These are phyloP conservation scores for Pseudorectes ferrugineus DNA, from an alignment of 2,113 vertebrate genomes.

Conservation along the genomic window DNA sequence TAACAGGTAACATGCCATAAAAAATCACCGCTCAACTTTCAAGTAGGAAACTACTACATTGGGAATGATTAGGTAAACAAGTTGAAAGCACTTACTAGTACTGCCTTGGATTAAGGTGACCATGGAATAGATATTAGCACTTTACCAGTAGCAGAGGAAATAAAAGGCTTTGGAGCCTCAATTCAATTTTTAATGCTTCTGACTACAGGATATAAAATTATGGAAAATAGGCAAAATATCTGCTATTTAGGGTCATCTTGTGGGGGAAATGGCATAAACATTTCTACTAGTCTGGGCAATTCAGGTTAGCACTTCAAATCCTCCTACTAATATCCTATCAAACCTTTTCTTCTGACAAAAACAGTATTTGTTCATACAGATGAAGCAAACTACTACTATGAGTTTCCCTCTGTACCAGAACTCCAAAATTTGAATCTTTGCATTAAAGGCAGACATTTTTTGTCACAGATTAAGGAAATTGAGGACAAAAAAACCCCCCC, in stretches of 20 bases:
- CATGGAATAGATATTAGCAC: not conserved
- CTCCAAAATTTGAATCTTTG: not conserved
- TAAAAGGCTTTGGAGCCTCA: not conserved
- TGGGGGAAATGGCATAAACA: not conserved
- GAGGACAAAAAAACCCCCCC: fast-evolving
- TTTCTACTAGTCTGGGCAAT: not conserved
- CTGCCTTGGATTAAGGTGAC: not conserved
- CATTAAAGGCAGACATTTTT: not conserved
- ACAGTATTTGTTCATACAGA: not conserved
- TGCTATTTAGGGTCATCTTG: not conserved
- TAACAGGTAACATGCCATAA: too few species aligned
- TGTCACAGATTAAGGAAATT: not conserved
- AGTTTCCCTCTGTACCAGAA: not conserved
- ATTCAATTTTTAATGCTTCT: not conserved
- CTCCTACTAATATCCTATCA: not conserved
- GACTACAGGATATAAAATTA: not conserved
- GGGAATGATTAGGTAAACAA: not conserved
- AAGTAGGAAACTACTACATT: not conserved
- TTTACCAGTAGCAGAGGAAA: not conserved
- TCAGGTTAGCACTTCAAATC: not conserved
- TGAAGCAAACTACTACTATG: not conserved
- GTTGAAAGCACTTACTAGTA: not conserved
- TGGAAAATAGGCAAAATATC: not conserved
- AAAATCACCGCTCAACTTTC: not conserved
- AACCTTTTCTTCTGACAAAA: not conserved